Evolutionary conservation across 2,888 invertebrate species (phyloP).

Genomic region (Cosmia pyralina): DNA sequence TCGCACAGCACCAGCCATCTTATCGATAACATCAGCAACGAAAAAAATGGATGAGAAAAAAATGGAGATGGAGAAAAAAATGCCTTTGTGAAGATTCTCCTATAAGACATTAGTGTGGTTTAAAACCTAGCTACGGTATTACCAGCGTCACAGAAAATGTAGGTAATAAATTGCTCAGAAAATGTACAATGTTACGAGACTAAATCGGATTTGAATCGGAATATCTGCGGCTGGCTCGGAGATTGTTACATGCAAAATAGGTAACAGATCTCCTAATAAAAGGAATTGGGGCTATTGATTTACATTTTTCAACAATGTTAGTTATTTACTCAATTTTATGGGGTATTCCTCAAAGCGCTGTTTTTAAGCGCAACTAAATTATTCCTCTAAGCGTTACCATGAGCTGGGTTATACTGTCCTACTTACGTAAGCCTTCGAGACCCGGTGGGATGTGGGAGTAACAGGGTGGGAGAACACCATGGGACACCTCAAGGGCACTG

Average conservation of each 20-base stretch:
- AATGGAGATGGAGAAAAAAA: background rate
- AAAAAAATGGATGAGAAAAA: constrained; percentile 9
- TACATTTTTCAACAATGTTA: background rate
- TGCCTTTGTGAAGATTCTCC: no score
- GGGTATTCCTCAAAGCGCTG: no score
- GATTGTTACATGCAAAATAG: constrained; percentile 16
- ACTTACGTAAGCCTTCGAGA: no score
- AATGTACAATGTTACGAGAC: constrained; percentile 13
- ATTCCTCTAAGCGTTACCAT: no score
- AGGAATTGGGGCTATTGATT: background rate
- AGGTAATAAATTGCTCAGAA: constrained; percentile 2
- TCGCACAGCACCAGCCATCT: background rate
- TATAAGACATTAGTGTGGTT: background rate
- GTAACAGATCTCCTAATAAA: background rate
- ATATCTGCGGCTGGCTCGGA: constrained; percentile 8
- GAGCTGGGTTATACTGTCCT: no score
- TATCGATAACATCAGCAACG: background rate
- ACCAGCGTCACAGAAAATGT: constrained; percentile 8
- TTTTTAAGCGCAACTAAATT: no score
- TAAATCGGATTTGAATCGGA: constrained; percentile 33
- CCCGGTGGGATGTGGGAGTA: no score
- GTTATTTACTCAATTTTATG: background rate
- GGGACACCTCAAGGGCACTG: no score
- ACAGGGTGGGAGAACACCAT: no score
- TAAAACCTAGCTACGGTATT: constrained; percentile 4